Conservation (phyloP, 2,888 invertebrate genomes). For the Lycophotia porphyrea region DNA sequence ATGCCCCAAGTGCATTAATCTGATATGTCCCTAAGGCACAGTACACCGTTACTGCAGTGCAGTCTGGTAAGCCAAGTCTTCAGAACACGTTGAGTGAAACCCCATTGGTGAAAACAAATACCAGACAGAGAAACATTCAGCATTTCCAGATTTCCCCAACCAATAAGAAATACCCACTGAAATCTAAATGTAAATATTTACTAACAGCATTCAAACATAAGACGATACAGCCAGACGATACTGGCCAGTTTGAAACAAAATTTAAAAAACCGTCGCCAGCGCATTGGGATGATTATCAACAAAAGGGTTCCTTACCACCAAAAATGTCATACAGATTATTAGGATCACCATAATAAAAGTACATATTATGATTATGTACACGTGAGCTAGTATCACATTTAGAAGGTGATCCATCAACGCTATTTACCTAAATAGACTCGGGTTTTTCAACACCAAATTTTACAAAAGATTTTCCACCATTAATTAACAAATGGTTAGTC, state of each 20-base stretch:
- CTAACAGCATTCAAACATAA: slow-evolving; percentile 17
- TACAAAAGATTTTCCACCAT: slow-evolving; percentile 50
- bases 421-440: slow-evolving; percentile 44
- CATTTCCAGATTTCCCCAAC: slow-evolving; percentile 5
- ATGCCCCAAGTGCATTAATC: not conserved
- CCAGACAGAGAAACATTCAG: slow-evolving; percentile 1
- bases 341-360: too few relatives aligned
- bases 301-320: too few relatives aligned
- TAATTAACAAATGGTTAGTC: slow-evolving; percentile 37
- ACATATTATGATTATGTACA: too few relatives aligned
- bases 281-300: not conserved
- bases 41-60: not conserved
- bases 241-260: not conserved
- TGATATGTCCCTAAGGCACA: not conserved
- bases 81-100: not conserved
- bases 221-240: slow-evolving; percentile 16
- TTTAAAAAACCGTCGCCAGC: not conserved
- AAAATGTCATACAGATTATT: too few relatives aligned
- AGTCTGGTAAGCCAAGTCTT: not conserved
- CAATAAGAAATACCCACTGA: slow-evolving; percentile 5
- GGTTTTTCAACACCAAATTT: slow-evolving; percentile 48
- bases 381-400: slow-evolving; percentile 32
- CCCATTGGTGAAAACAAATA: not conserved
- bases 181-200: slow-evolving; percentile 34
- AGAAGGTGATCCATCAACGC: slow-evolving; percentile 56